Base-by-base conservation (phyloP, 2,113 vertebrate genomes). In the Dendrocopos noguchii region DNA sequence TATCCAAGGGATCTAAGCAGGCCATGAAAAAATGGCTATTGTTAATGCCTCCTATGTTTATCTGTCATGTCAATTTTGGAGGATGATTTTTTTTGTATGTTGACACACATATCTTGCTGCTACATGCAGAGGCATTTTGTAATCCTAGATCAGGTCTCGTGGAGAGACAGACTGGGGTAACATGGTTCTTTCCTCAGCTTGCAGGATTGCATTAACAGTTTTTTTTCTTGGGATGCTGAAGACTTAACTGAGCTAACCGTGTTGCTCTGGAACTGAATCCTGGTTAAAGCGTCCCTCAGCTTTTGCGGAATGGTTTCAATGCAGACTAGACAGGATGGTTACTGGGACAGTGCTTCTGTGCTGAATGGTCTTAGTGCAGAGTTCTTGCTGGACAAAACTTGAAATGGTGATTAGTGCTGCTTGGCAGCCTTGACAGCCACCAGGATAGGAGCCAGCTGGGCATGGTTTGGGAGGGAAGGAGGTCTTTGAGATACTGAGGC, bases 11-110 rank as follows among this genome's bases (percentile, higher is more conserved):
- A 95, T 95, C 70, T 67, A 67, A 94, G 91, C 70, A 77, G 67
- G 61, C 72, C 84, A 92, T 83, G 96, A 95, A 96, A 86, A 95
- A 85, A 13, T 76, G 92, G 80, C 80, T 94, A 24, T 94, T 95
- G 88, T 94, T 96, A 91, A 87, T 83, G 87, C 93, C 53, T 80
- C 74, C 67, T 85, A n/a, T 72, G 88, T 97, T 95, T 94, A 96
- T 94, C 72, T 52, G 67, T 67, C 84, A 73, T 33, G 94, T 89
- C 85, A 66, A 59, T 90, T 88, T 93, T 95, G 90, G 95, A 61
- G 57, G 82, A 80, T 93, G 81, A 46, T 82, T 94, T 95, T 94
- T 95, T 64, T 57, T 9, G 47, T 50, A 20, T 50, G 19, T 95
- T 90, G 90, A 97, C 77, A 93, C 76, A 87, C 71, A 65, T 86